Base-by-base conservation (phyloP, 2,888 invertebrate genomes). In the Leucoptera coffeella region DNA sequence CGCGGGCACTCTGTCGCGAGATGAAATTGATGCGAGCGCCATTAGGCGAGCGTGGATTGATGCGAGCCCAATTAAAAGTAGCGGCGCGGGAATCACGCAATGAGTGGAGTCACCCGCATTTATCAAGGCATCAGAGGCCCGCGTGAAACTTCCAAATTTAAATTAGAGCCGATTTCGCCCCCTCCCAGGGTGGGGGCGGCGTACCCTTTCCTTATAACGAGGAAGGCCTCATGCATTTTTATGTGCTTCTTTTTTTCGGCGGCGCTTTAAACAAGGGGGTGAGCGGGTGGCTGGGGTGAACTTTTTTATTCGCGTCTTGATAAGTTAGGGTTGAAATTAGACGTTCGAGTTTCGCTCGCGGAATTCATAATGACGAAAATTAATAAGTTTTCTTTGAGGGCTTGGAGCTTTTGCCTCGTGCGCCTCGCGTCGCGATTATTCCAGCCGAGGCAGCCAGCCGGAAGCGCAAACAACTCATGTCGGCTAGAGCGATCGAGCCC, bases 151-250 rank as follows among this genome's bases (percentile, higher is more conserved):
- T 69, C 67, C 60, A 69, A 69, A 69, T 69, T 69, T 69, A 69
- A 69, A 69, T 69, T 69, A 69, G 64, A 69, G 67, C 69, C 69
- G 67, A 69, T 69, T 69, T 69, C 67, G 65, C 69, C 59, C 60
- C 67, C 67, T 59, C 65, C 64, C 56, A 41, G 34, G 45, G 50
- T 51, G 52, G 50, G 62, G 62, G 60, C 54, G 48, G 40, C 45
- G 56, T 72, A 65, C 71, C 72, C 71, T 71, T 71, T 71, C 67
- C 71, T 71, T 69, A 67, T 71, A 69, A 71, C 72, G 69, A 72
- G 69, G 71, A 71, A 65, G 69, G 71, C 71, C 72, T 72, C 72
- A 72, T 72, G 72, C 72, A 72, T 72, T 72, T 72, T 72, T 72
- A 72, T 72, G 72, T 72, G 69, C 72, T 71, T 67, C 72, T 71